Conservation (phyloP, 2,888 invertebrate genomes). For the Didymodactylos carnosus region DNA sequence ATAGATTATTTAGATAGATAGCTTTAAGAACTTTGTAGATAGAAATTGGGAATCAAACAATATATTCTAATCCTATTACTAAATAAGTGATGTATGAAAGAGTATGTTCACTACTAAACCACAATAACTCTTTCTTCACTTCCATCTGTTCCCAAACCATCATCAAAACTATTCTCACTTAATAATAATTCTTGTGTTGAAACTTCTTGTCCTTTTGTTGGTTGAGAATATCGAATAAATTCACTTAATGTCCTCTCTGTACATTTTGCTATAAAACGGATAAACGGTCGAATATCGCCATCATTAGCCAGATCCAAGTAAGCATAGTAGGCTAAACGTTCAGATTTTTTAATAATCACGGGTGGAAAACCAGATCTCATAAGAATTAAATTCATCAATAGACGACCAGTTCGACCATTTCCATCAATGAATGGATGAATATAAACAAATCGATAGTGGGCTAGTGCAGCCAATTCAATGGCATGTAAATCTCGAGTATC, state of each 20-base stretch:
- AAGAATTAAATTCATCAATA: conserved; percentile 82
- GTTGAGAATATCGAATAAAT: conserved; percentile 1
- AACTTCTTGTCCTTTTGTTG: not conserved
- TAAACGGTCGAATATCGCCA: conserved; percentile 82
- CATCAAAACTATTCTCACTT: not conserved
- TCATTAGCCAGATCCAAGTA: conserved; percentile 70
- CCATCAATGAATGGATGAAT: conserved; percentile 94
- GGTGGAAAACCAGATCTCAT: conserved; percentile 83
- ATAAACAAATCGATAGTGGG: conserved; percentile 84
- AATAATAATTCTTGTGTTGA: not conserved
- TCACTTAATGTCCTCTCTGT: conserved; percentile 4
- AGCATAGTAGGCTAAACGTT: conserved; percentile 52
- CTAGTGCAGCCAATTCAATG: conserved; percentile 76
- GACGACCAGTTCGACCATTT: conserved; percentile 77
- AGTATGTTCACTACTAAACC: no score
- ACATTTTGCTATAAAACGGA: conserved; percentile 78
- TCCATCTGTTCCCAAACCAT: not conserved
- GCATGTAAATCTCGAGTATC: conserved; percentile 51
- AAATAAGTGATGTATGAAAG: no score
- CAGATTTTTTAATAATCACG: conserved; percentile 70
- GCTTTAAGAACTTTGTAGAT: no score
- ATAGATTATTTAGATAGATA: no score
- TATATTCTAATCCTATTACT: no score
- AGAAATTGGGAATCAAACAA: no score
- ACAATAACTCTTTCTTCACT: not conserved